Evolutionary conservation across 2,113 vertebrate species (phyloP).

Genomic region (Coryphaenoides rupestris): DNA sequence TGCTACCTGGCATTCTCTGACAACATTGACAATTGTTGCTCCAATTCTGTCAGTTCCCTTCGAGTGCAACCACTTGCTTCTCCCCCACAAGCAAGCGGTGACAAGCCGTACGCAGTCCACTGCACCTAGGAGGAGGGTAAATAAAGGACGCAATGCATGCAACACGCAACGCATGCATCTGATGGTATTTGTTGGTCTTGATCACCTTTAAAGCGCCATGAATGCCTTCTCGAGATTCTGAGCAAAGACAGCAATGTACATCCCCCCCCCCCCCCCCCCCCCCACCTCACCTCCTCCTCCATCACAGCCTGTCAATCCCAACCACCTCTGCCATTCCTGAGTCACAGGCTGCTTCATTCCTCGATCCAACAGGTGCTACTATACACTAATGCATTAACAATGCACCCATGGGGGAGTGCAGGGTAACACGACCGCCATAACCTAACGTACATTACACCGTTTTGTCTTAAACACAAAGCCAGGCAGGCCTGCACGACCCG

Average conservation of each 20-base stretch:
- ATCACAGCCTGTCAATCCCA: no score
- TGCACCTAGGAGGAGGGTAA: no score
- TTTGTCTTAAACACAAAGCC: background rate
- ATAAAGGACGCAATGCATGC: no score
- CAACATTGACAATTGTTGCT: constrained; percentile 5
- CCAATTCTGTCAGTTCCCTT: constrained; percentile 13
- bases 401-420: constrained; percentile 47
- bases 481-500: constrained; percentile 1
- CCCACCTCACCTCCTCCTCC: no score
- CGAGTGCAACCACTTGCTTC: constrained; percentile 21
- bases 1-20: background rate
- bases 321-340: constrained; percentile 28
- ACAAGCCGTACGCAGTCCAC: background rate
- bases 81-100: background rate
- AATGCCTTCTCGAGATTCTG: no score
- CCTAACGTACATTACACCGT: background rate
- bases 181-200: no score
- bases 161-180: no score
- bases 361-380: constrained; percentile 28
- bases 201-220: no score
- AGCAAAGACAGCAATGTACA: no score
- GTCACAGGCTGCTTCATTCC: constrained; percentile 18
- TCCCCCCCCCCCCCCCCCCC: no score
- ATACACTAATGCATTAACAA: constrained; percentile 33
- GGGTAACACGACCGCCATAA: constrained; percentile 16